These are phyloP conservation scores for Tylochromis polylepis DNA, from an alignment of 2,113 vertebrate species.

Conservation along the genomic window DNA sequence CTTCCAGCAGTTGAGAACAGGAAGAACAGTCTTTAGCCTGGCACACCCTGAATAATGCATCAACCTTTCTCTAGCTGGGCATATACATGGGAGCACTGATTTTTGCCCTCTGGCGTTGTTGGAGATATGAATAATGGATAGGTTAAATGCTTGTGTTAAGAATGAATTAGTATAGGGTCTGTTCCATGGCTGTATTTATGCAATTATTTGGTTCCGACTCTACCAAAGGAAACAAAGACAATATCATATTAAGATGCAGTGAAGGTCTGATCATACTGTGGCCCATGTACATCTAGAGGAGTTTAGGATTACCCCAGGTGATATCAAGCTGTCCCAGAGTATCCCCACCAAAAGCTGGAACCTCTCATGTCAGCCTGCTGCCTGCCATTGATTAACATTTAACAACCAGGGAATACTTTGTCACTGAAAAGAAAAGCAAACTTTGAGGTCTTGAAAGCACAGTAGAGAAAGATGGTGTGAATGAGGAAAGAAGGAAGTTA, in stretches of 20 bases:
- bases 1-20: slow-evolving; percentile 50
- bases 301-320: not conserved
- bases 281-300: not conserved
- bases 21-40: slow-evolving; percentile 56
- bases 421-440: slow-evolving; percentile 59
- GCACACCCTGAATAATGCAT: slow-evolving; percentile 71
- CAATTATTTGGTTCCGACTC: slow-evolving; percentile 23
- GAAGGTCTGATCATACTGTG: slow-evolving; percentile 41
- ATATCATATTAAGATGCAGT: not conserved
- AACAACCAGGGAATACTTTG: slow-evolving; percentile 69
- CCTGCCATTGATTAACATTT: slow-evolving; percentile 67
- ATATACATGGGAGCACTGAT: slow-evolving; percentile 58
- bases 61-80: slow-evolving; percentile 48
- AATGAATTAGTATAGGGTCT: slow-evolving; percentile 51
- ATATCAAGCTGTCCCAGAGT: not conserved
- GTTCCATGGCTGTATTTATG: slow-evolving; percentile 25
- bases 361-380: slow-evolving; percentile 25
- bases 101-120: slow-evolving; percentile 66
- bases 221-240: slow-evolving; percentile 2
- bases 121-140: slow-evolving; percentile 67
- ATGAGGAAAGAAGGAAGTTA: slow-evolving; percentile 9
- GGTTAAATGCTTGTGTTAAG: slow-evolving; percentile 67
- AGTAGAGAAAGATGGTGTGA: slow-evolving; percentile 14
- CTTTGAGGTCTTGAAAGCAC: slow-evolving; percentile 62
- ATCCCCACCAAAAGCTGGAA: slow-evolving; percentile 21